Conservation (phyloP, 2,113 vertebrate species). For the Bucco capensis region DNA sequence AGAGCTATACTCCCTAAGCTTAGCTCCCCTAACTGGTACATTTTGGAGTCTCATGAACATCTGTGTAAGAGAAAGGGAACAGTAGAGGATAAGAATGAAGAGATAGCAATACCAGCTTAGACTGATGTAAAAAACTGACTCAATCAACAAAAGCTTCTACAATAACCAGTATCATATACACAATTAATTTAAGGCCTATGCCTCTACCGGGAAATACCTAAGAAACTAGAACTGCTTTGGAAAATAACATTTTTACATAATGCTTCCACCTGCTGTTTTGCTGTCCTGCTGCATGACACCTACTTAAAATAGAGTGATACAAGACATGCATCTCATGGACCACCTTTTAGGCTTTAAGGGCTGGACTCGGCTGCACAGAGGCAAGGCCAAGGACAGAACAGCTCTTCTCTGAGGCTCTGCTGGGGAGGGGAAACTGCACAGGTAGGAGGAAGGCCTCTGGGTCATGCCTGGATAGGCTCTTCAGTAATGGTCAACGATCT, state of each 20-base stretch:
- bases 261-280: accelerated
- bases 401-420: not conserved
- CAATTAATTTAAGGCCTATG: not conserved
- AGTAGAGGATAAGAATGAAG: not conserved
- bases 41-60: not conserved
- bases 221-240: not conserved
- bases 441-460: not conserved
- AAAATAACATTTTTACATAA: not conserved
- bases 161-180: accelerated
- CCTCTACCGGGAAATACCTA: not conserved
- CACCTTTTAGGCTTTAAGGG: not conserved
- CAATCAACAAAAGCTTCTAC: not conserved
- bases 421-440: accelerated
- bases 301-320: not conserved
- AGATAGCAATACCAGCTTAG: not conserved
- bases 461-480: not conserved
- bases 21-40: not conserved
- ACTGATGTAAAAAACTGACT: not conserved
- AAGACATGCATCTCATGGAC: accelerated
- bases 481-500: accelerated
- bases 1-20: not conserved
- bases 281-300: not conserved
- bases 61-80: not conserved
- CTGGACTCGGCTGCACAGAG: not conserved
- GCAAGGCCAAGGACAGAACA: accelerated